phyloP scores from a whole-genome alignment of 2,113 vertebrate genomes.

The Psephotus haematonotus region DNA sequence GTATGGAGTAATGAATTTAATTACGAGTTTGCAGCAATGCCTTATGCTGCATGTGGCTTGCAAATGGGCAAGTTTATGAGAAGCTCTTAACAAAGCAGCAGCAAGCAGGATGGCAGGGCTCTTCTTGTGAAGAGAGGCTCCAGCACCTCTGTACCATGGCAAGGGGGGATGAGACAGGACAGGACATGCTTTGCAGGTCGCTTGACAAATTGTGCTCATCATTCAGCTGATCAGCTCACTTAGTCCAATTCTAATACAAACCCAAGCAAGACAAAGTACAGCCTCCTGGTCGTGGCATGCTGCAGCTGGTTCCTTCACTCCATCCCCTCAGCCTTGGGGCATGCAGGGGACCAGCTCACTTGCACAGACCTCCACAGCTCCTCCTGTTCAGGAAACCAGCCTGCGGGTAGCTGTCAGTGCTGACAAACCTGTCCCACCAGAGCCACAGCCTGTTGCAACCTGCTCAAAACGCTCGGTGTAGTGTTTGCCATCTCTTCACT shows the following conservation, averaged over 20 bases:
- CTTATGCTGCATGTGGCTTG: conserved; percentile 30
- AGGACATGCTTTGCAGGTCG: neutral
- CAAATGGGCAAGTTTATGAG: conserved; percentile 33
- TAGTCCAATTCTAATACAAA: neutral
- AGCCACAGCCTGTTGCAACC: conserved; percentile 16
- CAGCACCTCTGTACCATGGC: neutral
- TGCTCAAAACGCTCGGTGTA: neutral
- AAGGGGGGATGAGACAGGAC: neutral
- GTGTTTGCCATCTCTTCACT: neutral
- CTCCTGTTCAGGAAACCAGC: neutral
- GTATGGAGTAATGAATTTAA: conserved; percentile 71
- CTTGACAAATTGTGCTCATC: neutral
- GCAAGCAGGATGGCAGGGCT: neutral
- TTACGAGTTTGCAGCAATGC: conserved; percentile 63
- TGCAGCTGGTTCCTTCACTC: neutral
- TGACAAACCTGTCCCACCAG: conserved; percentile 30
- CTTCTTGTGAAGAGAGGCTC: neutral
- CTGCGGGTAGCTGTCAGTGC: neutral
- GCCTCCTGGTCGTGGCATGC: neutral
- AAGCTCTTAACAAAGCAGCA: neutral
- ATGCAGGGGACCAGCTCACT: neutral
- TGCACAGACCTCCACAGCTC: neutral
- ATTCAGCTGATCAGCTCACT: neutral
- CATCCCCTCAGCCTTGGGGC: neutral
- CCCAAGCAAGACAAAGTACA: neutral